These are phyloP conservation scores for Cyrtodaria siliqua DNA, from an alignment of 2,888 invertebrate genomes.

Conservation along the genomic window DNA sequence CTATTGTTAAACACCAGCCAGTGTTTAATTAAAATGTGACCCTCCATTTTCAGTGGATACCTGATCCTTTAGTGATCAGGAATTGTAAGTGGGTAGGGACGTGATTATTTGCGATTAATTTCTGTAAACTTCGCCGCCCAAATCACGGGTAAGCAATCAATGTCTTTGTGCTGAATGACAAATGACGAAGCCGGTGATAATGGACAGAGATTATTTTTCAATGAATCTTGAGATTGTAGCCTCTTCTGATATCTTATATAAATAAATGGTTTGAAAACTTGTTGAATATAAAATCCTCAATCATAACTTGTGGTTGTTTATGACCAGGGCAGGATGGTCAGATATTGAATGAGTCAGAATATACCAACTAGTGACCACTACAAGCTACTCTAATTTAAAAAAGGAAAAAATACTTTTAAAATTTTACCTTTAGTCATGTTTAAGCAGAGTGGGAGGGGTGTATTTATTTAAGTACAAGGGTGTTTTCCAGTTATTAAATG, in stretches of 20 bases:
- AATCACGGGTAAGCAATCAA: constrained; percentile 60
- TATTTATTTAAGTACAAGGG: too few relatives aligned
- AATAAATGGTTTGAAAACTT: constrained; percentile 48
- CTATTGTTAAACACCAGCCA: constrained; percentile 53
- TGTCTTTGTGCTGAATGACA: constrained; percentile 66
- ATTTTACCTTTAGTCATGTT: too few relatives aligned
- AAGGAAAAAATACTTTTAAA: too few relatives aligned
- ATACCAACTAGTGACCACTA: too few relatives aligned
- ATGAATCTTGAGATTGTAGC: constrained; percentile 52
- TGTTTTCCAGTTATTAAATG: too few relatives aligned
- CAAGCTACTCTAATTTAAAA: too few relatives aligned
- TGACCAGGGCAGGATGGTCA: too few relatives aligned
- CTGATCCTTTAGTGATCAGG: constrained; percentile 41
- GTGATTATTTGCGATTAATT: constrained; percentile 68
- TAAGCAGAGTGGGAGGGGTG: too few relatives aligned
- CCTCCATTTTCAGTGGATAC: constrained; percentile 59
- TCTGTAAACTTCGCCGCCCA: constrained; percentile 66
- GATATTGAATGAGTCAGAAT: too few relatives aligned
- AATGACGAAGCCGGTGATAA: constrained; percentile 63
- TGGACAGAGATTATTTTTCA: constrained; percentile 60
- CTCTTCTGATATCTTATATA: constrained; percentile 45
- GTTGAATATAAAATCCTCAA: constrained; percentile 35
- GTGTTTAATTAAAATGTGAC: constrained; percentile 66
- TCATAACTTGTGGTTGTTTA: too few relatives aligned
- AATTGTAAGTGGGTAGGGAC: constrained; percentile 62